Evolutionary conservation across 2,113 vertebrate species (phyloP).

Genomic region (Dasypus novemcinctus): DNA sequence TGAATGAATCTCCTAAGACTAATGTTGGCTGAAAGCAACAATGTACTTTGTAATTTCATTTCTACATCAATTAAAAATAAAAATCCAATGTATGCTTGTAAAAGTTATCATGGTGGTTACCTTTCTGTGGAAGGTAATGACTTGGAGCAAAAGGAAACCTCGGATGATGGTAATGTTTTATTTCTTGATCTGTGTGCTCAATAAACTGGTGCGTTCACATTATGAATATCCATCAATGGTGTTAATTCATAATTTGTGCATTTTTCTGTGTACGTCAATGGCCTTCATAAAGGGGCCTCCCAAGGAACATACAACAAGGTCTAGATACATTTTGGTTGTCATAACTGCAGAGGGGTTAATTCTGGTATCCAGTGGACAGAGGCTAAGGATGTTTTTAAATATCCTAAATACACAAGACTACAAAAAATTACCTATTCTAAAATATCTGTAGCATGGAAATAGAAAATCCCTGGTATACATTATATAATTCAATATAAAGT

Average conservation of each 20-base stretch:
- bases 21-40: background rate
- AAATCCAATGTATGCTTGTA: background rate
- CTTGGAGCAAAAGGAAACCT: background rate
- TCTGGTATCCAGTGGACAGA: conserved; percentile 66
- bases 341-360: conserved; percentile 6
- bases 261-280: background rate
- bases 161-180: background rate
- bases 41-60: background rate
- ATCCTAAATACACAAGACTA: background rate
- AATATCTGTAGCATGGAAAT: background rate
- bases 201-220: background rate
- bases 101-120: background rate
- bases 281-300: background rate
- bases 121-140: background rate
- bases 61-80: background rate
- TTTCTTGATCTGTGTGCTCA: background rate
- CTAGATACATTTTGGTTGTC: background rate
- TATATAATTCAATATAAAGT: background rate
- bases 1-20: background rate
- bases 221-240: background rate
- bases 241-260: background rate
- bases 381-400: background rate
- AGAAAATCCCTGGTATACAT: background rate
- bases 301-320: background rate
- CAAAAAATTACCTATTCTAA: background rate